Base-by-base conservation (phyloP, 2,797 vertebrate genomes). In the Luscinia luscinia region DNA sequence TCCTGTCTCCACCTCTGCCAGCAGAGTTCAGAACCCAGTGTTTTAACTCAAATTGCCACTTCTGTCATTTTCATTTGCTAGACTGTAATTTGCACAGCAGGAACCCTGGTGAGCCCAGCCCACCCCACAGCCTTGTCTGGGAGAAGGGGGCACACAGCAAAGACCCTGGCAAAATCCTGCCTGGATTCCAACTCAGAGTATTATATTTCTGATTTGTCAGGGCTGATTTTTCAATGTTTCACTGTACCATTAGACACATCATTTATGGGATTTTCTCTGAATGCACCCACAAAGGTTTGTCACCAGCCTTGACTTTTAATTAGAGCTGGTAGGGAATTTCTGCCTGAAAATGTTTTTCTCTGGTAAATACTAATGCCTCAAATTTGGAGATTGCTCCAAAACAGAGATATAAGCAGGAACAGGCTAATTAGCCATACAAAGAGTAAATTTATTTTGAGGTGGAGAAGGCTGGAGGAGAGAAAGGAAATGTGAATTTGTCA, bases 181-280 rank as follows among this genome's bases (percentile, higher is more conserved):
- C 18, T 0, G 0, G 36, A 45, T 40, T 75, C 30, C 3, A 1
- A 24, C 9, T 64, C 10, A 0, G 34, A 28, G 45, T 41, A 32
- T 46, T 34, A 12, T 24, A 10, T 45, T 48, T 22, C 28, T 3
- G 1, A 5, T 78, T 88, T 89, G 88, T 84, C 72, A 84, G 64
- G 32, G 5, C 20, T 1, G 1, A 30, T 52, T 52, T 11, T 38
- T 45, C 43, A 45, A 32, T n/a, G 16, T 49, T 82, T 54, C 3
- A 23, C 24, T 15, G 32, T 12, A 62, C 22, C 10, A 48, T 46
- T 62, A 40, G 15, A 45, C 4, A 45, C 38, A 5, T 23, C 19
- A 54, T 38, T 70, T 55, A 64, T 21, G 24, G 28, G 9, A 20
- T 7, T 67, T 5, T 36, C 17, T 69, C 67, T 46, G 38, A 72